Evolutionary conservation across 2,888 invertebrate species (phyloP).

Genomic region (Melanostoma scalare): DNA sequence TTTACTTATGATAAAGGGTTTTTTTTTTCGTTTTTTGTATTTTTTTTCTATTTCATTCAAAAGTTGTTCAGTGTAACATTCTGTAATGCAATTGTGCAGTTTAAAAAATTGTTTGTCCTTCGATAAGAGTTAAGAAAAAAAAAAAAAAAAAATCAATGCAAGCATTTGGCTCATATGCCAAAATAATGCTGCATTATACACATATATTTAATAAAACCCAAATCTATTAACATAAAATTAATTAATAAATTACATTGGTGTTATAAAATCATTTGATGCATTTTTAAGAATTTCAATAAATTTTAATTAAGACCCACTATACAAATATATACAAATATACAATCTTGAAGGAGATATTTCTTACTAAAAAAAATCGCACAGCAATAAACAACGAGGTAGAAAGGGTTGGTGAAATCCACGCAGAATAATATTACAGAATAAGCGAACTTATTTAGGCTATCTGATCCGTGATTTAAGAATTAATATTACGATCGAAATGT

Average conservation of each 20-base stretch:
- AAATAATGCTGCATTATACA: conserved; percentile 46
- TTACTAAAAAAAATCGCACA: no score
- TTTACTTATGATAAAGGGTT: conserved; percentile 46
- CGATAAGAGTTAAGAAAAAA: conserved; percentile 14
- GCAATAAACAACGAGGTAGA: no score
- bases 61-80: conserved; percentile 65
- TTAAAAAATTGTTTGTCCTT: conserved; percentile 47
- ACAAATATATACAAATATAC: no score
- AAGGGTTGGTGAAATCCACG: no score
- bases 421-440: no score
- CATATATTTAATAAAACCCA: conserved; percentile 29
- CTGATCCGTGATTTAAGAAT: no score
- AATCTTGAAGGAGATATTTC: no score
- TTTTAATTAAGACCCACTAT: no score
- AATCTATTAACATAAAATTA: conserved; percentile 67
- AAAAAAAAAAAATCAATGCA: conserved; percentile 25
- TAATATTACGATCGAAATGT: no score
- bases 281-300: background rate
- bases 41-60: conserved; percentile 43
- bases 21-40: conserved; percentile 43
- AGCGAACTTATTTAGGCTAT: no score
- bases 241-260: conserved; percentile 38
- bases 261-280: conserved; percentile 52
- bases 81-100: conserved; percentile 67
- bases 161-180: conserved; percentile 36